Percentiles rank a stretch among this genome's conserved stretches.
Evolutionary conservation across 2,888 invertebrate genomes (phyloP).

Genomic region (Chrysolina haemoptera): DNA sequence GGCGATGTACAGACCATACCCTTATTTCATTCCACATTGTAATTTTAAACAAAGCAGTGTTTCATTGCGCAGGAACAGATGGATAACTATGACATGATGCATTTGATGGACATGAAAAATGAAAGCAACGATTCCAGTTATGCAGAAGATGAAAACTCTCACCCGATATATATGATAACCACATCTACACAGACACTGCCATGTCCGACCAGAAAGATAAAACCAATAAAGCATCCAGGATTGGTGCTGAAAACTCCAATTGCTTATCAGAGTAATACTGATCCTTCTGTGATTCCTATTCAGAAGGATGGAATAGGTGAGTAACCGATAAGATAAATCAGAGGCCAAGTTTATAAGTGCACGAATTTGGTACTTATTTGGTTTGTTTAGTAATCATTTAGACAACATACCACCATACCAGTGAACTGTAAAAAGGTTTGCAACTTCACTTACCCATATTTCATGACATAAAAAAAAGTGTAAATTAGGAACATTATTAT

Average conservation of each 20-base stretch:
- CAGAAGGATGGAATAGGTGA: conserved; percentile 92
- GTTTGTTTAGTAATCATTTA: no score
- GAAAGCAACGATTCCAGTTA: conserved; percentile 70
- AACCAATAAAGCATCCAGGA: conserved; percentile 82
- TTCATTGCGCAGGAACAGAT: conserved; percentile 63
- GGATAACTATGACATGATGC: conserved; percentile 68
- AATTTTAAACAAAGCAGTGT: neutral
- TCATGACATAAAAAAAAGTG: no score
- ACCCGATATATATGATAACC: conserved; percentile 70
- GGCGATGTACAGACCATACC: no score
- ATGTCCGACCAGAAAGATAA: conserved; percentile 76
- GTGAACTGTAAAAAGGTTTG: no score
- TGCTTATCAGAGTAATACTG: conserved; percentile 84
- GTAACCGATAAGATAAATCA: conserved; percentile 55
- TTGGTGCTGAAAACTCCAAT: conserved; percentile 84
- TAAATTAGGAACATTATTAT: no score
- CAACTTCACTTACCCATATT: no score
- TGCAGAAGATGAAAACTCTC: conserved; percentile 70
- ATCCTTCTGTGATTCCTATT: conserved; percentile 89
- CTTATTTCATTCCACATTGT: no score
- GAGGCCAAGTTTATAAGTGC: no score
- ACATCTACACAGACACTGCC: conserved; percentile 74
- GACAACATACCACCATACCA: no score
- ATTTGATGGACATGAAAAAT: conserved; percentile 67
- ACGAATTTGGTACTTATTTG: no score